phyloP scores from a whole-genome alignment of 2,888 invertebrate species.

The Antheraea assamensis region DNA sequence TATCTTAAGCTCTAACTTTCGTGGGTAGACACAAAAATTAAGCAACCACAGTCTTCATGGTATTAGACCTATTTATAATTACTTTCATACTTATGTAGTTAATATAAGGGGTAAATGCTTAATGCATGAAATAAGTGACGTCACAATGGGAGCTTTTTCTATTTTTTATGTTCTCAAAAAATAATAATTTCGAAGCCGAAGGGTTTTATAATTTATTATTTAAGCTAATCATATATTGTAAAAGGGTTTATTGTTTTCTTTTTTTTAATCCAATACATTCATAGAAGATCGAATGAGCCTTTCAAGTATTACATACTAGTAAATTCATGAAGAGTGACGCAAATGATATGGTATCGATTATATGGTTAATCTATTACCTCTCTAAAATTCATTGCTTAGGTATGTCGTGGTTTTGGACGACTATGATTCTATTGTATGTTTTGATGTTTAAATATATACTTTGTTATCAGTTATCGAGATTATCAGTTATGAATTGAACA shows the following conservation, averaged over 20 bases:
- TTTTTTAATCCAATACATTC: not conserved
- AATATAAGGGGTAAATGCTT: not conserved
- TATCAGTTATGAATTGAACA: slow-evolving; percentile 1
- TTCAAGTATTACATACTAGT: not conserved
- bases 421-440: not conserved
- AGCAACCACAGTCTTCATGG: not conserved
- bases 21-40: not conserved
- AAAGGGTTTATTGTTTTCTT: not conserved
- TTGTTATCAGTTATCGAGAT: slow-evolving; percentile 8
- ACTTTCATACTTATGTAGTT: not conserved
- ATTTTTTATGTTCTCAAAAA: not conserved
- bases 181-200: not conserved
- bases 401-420: slow-evolving; percentile 20
- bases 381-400: slow-evolving; percentile 35
- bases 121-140: not conserved
- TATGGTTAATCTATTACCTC: slow-evolving; percentile 35
- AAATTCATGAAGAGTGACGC: slow-evolving; percentile 12
- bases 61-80: not conserved
- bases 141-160: not conserved
- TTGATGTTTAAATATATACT: slow-evolving; percentile 15
- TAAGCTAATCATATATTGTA: not conserved
- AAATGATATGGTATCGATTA: slow-evolving; percentile 24
- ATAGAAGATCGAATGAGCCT: not conserved
- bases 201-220: not conserved
- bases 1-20: not conserved